A percentile compares a stretch with the other conserved stretches of the same genome.
Conservation (phyloP, 1,140 invertebrate species). For the Nautilus pompilius region DNA sequence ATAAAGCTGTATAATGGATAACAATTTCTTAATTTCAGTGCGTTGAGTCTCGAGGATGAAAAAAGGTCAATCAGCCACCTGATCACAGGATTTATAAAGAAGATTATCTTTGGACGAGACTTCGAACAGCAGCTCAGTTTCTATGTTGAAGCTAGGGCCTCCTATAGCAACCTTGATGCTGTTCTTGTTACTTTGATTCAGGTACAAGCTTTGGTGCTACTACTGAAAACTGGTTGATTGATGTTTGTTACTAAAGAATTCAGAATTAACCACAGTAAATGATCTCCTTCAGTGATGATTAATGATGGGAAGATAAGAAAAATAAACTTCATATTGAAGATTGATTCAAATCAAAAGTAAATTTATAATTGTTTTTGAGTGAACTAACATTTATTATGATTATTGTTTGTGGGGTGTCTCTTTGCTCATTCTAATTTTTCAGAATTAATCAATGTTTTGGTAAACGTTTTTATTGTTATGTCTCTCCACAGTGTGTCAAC, state of each 20-base stretch:
- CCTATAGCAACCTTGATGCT: slow-evolving; percentile 84
- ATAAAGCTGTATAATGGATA: not conserved
- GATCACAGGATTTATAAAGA: slow-evolving; percentile 76
- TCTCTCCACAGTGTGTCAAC: slow-evolving; percentile 69
- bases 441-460: not conserved
- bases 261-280: too few relatives aligned
- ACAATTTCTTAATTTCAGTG: slow-evolving; percentile 60
- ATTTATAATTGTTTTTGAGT: too few relatives aligned
- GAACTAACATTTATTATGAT: too few relatives aligned
- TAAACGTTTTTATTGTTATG: slow-evolving; percentile 4
- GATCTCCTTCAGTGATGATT: too few relatives aligned
- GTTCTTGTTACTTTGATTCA: slow-evolving; percentile 83
- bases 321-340: too few relatives aligned
- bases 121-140: slow-evolving; percentile 89
- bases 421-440: not conserved
- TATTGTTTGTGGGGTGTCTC: too few relatives aligned
- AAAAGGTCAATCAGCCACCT: slow-evolving; percentile 78
- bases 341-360: too few relatives aligned
- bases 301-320: too few relatives aligned
- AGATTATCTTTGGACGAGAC: slow-evolving; percentile 78
- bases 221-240: not conserved
- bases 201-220: slow-evolving; percentile 52
- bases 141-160: slow-evolving; percentile 84
- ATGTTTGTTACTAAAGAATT: not conserved
- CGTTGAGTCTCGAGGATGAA: slow-evolving; percentile 91